Base-by-base conservation (phyloP, 2,888 invertebrate genomes). In the Parnassius glacialis region DNA sequence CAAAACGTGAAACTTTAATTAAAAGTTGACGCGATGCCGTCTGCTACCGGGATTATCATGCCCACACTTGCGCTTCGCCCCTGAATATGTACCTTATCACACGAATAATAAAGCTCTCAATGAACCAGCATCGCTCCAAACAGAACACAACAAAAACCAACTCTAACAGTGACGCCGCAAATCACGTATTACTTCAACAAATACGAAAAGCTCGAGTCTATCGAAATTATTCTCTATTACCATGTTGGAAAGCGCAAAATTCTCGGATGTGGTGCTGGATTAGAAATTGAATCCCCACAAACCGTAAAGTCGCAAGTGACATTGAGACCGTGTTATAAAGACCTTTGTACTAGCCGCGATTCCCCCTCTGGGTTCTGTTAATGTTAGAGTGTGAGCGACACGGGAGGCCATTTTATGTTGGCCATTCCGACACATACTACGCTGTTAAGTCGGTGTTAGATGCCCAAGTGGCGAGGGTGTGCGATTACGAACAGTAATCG, bases 121-220 rank as follows among this genome's bases (percentile, higher is more conserved):
- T 56, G 43, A 43, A 52, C 20, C 52, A 51, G 20, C 62, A 44
- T 34, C 45, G 53, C 10, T 11, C 20, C 57, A 45, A 56, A 67
- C 63, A 68, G 41, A 52, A 13, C 56, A 56, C 63, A 52, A 55
- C 75, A 70, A 83, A 82, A 81, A 75, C 75, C 75, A 71, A 79
- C 80, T 76, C 73, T 76, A 75, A 74, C 59, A 79, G 78, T 78
- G 76, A 71, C 75, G 80, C 82, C 85, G 79, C 86, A 86, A 89
- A 89, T 88, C 87, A 85, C 84, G 84, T 84, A 87, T 87, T 83
- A 82, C 86, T 80, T 78, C 85, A 83, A 82, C 87, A 87, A 87
- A 65, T 69, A 65, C 64, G 59, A 64, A 65, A 83, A 78, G n/a
- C 72, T 68, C 73, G 67, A 71, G 75, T 74, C 74, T 61, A 69